Conservation (phyloP, 1,140 invertebrate genomes). For the Lepidurus arcticus region DNA sequence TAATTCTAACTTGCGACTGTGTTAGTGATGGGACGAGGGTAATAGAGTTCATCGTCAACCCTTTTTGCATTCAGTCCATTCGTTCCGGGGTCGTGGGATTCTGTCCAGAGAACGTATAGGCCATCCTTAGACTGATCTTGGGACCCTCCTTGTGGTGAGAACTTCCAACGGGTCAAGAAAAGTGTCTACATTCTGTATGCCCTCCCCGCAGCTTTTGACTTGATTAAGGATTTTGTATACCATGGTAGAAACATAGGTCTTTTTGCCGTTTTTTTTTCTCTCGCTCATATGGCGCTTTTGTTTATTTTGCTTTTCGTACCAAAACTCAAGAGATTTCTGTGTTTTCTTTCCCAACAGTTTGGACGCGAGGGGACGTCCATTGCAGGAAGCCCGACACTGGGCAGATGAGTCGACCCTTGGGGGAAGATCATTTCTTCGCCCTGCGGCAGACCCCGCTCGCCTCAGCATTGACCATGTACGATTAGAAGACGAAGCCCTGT, state of each 20-base stretch:
- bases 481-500: constrained; percentile 66
- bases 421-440: constrained; percentile 43
- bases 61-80: not conserved
- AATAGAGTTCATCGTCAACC: not conserved
- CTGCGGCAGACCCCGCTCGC: constrained; percentile 49
- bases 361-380: constrained; percentile 32
- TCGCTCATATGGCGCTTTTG: not conserved
- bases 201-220: not conserved
- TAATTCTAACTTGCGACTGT: not conserved
- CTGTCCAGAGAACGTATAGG: not conserved
- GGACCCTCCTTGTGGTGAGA: constrained; percentile 3
- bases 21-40: not conserved
- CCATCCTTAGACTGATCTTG: not conserved
- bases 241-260: not conserved
- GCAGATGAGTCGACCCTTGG: constrained; percentile 37
- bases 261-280: constrained; percentile 2
- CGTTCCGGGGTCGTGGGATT: constrained; percentile 16
- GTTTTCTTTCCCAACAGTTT: constrained; percentile 34
- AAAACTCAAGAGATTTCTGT: not conserved
- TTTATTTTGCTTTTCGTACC: not conserved
- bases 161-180: not conserved
- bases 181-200: not conserved
- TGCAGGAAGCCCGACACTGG: constrained; percentile 34
- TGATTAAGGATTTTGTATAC: not conserved
- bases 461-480: constrained; percentile 66